Evolutionary conservation across 2,888 invertebrate species (phyloP).

Genomic region (Pyralis farinalis): DNA sequence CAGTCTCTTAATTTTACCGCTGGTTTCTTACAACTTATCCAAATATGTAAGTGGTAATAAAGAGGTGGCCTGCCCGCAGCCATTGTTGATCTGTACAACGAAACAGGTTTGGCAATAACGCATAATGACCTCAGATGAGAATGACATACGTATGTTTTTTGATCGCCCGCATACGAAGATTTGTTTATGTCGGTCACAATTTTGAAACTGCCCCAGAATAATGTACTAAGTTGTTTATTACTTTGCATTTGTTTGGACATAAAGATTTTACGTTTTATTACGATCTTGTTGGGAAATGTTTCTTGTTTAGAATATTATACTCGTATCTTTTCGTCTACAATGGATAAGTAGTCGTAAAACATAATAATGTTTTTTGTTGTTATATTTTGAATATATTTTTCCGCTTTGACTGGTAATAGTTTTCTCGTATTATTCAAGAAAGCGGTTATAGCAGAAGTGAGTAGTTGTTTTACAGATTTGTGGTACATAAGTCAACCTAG

Average conservation of each 20-base stretch:
- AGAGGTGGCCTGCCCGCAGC: constrained; percentile 65
- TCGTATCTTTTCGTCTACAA: constrained; percentile 11
- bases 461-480: no score
- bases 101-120: constrained; percentile 63
- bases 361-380: constrained; percentile 11
- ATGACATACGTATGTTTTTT: constrained; percentile 47
- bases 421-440: no score
- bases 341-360: constrained; percentile 6
- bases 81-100: constrained; percentile 64
- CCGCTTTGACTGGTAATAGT: no score
- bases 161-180: constrained; percentile 21
- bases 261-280: constrained; percentile 7
- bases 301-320: constrained; percentile 4
- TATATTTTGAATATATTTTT: no score
- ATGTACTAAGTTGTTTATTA: constrained; percentile 9
- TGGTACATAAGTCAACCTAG: no score
- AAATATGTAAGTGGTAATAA: constrained; percentile 50
- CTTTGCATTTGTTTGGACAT: constrained; percentile 4
- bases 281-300: constrained; percentile 1
- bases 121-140: constrained; percentile 60
- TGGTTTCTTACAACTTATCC: constrained; percentile 25
- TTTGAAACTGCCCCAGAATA: constrained; percentile 14
- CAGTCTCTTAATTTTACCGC: no score
- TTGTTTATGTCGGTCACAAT: constrained; percentile 15
- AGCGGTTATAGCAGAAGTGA: no score